Evolutionary conservation across 1,140 invertebrate genomes (phyloP).

Genomic region (Bombus superbus): DNA sequence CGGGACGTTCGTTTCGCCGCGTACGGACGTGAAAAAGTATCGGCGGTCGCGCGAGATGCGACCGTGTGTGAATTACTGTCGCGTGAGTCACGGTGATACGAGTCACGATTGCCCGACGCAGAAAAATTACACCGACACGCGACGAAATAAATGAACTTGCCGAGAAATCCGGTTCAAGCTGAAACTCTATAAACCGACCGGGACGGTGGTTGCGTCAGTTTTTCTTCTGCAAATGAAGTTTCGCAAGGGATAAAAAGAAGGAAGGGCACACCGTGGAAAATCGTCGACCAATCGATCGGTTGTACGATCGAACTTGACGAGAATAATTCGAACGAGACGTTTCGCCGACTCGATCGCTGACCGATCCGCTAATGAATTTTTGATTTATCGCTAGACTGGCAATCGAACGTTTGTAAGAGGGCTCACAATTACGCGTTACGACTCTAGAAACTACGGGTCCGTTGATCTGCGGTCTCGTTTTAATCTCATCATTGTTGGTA

Average conservation of each 20-base stretch:
- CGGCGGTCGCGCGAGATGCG: neutral
- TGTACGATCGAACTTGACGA: neutral
- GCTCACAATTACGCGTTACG: too few relatives aligned
- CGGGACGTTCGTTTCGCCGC: neutral
- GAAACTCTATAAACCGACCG: neutral
- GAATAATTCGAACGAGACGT: slow-evolving; percentile 13
- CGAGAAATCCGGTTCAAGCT: slow-evolving; percentile 10
- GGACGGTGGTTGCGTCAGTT: neutral
- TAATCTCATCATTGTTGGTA: slow-evolving; percentile 53
- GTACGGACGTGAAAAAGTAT: neutral
- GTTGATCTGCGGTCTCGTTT: slow-evolving; percentile 44
- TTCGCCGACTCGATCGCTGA: neutral
- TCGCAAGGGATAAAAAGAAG: neutral
- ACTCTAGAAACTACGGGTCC: neutral
- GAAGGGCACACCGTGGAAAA: neutral
- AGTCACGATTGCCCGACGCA: neutral
- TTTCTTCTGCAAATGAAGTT: neutral
- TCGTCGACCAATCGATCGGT: neutral
- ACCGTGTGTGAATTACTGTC: neutral
- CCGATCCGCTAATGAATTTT: slow-evolving; percentile 22
- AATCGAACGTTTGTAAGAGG: neutral
- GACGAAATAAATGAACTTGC: slow-evolving; percentile 24
- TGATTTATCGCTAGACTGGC: neutral
- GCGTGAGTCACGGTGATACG: slow-evolving; percentile 1
- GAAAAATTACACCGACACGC: slow-evolving; percentile 6